Evolutionary conservation across 2,113 vertebrate species (phyloP), one percentile per base, ranked within the genome.

Genomic region (Nematolebias whitei): DNA sequence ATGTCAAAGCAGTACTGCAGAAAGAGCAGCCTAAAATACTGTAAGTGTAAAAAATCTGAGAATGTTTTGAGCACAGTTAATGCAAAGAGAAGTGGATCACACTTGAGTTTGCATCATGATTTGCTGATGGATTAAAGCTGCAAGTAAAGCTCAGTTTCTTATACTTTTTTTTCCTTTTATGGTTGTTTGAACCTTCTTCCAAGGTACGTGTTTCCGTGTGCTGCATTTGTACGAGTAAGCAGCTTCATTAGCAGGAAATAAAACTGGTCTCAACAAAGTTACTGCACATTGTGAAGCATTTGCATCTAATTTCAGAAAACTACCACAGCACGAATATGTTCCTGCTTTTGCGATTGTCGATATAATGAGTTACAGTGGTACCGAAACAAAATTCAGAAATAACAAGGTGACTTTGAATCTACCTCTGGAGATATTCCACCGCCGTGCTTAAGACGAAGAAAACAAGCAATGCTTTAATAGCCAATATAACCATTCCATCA

Each of bases 261-360:
- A 71, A 70, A 73, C 74, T 15, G 45, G 68, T 79, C 73, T 67
- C 58, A 61, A 62, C 76, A 85, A 83, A 80, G 67, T 80, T 66
- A 72, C 67, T 48, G 66, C 56, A 70, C 63, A 80, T 82, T 76
- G 73, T 78, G 63, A 78, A 60, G 83, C 88, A 83, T 88, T 90
- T 92, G 84, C 84, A 85, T 87, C 90, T 92, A 89, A 90, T 90
- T 91, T 83, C 87, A 88, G 66, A 70, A 82, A 92, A 90, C 91
- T 91, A 71, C 35, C 41, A 18, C 29, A 40, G 40, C 67, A 32
- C 50, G 83, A 85, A 84, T 84, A 64, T 64, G 52, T 78, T 68
- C 57, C 68, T 79, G 49, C 59, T 82, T 70, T 72, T 71, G 67
- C 76, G 62, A 26, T n/a, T 67, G 45, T 68, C 44, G 74, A 85